Percentiles rank a stretch among this genome's conserved stretches.
These are phyloP conservation scores for Dioctria linearis DNA, from an alignment of 2,888 invertebrate genomes.

Conservation along the genomic window DNA sequence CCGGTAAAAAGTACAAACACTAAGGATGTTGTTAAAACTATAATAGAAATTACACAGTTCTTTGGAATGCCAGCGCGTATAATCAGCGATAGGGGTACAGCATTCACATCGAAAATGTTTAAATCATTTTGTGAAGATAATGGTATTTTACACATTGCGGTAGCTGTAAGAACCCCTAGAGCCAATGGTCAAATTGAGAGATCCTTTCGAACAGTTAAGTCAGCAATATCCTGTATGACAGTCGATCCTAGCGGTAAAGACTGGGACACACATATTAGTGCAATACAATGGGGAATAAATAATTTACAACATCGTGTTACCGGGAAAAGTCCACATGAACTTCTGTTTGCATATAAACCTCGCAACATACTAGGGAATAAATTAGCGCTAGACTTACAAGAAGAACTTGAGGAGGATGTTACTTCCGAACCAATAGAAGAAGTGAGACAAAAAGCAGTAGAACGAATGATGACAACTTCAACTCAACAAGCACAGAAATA, in stretches of 20 bases:
- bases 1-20: neutral
- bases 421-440: no score
- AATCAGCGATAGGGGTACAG: conserved; percentile 38
- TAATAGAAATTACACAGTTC: conserved; percentile 2
- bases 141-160: conserved; percentile 14
- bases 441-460: no score
- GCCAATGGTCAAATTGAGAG: neutral
- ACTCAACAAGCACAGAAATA: no score
- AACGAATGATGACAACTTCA: no score
- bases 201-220: neutral
- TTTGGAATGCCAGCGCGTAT: conserved; percentile 17
- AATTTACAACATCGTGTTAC: neutral
- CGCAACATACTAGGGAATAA: neutral
- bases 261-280: neutral
- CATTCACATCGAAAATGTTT: conserved; percentile 25
- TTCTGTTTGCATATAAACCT: neutral
- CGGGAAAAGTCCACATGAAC: neutral
- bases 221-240: neutral
- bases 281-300: no score
- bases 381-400: neutral
- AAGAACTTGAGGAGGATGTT: neutral
- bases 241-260: neutral
- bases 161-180: conserved; percentile 23
- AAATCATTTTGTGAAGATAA: conserved; percentile 4
- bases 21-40: no score